Conservation (phyloP, 2,113 vertebrate genomes). For the Irena cyanogastra region DNA sequence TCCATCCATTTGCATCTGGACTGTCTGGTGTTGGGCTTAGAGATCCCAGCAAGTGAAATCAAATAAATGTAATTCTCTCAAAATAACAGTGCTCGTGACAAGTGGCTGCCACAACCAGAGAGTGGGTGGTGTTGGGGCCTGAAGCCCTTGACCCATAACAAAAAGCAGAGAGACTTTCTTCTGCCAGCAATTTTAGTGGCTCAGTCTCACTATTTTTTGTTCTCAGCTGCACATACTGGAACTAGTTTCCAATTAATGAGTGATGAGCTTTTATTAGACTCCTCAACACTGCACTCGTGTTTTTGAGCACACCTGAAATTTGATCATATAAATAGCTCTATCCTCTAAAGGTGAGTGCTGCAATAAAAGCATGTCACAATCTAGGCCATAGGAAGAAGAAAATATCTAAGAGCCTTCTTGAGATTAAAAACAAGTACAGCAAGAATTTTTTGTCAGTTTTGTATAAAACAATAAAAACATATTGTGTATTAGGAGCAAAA, state of each 20-base stretch:
- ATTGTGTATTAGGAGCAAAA: background rate
- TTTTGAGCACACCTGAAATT: slow-evolving; percentile 14
- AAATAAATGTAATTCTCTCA: background rate
- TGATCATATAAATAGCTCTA: background rate
- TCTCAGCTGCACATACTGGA: background rate
- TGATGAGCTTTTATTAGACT: slow-evolving; percentile 16
- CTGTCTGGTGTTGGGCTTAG: background rate
- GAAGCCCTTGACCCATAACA: fast-evolving
- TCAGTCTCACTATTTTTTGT: background rate
- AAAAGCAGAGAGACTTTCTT: background rate
- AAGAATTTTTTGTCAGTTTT: background rate
- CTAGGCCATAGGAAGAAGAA: background rate
- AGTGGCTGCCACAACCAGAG: background rate
- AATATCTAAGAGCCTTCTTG: background rate
- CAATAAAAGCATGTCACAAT: background rate
- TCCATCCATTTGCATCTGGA: background rate
- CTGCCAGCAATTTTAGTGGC: background rate
- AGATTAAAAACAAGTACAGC: background rate
- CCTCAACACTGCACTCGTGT: background rate
- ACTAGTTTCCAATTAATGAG: slow-evolving; percentile 12
- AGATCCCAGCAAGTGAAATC: background rate
- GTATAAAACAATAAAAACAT: background rate
- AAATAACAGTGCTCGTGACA: background rate
- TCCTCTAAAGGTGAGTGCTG: background rate
- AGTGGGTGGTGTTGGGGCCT: background rate